Percentiles rank a stretch among this genome's conserved stretches.
phyloP scores from a whole-genome alignment of 2,888 invertebrate genomes.

The Ormyrus thymus region DNA sequence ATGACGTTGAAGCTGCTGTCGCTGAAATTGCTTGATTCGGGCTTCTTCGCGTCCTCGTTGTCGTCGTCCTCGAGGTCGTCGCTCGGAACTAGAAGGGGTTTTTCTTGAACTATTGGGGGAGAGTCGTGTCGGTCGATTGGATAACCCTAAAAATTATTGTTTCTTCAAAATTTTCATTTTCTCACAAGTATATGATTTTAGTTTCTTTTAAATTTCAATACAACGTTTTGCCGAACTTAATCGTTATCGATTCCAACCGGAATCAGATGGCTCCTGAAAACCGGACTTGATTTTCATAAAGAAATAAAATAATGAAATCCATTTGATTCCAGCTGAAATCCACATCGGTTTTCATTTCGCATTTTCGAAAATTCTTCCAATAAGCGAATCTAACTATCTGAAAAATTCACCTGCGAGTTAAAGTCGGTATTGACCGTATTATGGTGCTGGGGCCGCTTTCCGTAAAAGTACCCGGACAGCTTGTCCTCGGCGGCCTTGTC shows the following conservation, averaged over 20 bases:
- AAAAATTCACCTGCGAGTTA: constrained; percentile 67
- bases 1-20: constrained; percentile 73
- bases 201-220: background rate
- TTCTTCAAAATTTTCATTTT: background rate
- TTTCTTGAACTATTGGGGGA: constrained; percentile 70
- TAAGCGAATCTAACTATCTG: too few species aligned
- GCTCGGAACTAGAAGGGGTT: constrained; percentile 73
- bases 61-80: constrained; percentile 61
- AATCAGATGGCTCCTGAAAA: too few species aligned
- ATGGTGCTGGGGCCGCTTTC: constrained; percentile 55
- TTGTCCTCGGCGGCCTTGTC: constrained; percentile 46
- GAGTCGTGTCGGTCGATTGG: constrained; percentile 24
- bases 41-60: constrained; percentile 45
- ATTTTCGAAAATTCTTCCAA: too few species aligned
- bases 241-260: too few species aligned
- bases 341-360: background rate
- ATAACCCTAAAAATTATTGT: constrained; percentile 26
- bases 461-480: constrained; percentile 27
- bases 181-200: background rate
- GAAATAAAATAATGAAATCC: background rate
- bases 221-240: background rate
- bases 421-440: constrained; percentile 74
- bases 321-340: background rate
- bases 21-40: constrained; percentile 48
- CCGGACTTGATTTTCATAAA: background rate